These are phyloP conservation scores for Coluber constrictor DNA, from an alignment of 2,797 vertebrate genomes.

Conservation along the genomic window DNA sequence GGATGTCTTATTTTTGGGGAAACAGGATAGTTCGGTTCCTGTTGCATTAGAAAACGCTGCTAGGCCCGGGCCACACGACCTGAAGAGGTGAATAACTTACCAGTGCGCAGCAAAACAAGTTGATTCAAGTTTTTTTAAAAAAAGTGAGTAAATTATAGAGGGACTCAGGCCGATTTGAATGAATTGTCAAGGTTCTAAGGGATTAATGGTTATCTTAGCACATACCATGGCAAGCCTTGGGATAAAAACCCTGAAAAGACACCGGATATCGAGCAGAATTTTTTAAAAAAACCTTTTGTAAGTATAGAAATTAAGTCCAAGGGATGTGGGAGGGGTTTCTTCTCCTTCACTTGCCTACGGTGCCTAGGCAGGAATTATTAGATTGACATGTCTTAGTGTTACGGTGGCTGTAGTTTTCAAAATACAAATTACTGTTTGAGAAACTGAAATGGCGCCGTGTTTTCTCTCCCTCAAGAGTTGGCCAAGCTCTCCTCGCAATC, in stretches of 20 bases:
- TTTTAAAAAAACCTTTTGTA: slow-evolving; percentile 10
- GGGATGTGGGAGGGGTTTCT: not conserved
- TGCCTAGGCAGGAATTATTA: not conserved
- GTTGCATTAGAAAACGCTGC: not conserved
- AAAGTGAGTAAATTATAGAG: slow-evolving; percentile 49
- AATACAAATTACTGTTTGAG: not conserved
- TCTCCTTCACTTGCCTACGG: not conserved
- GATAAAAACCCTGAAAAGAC: slow-evolving; percentile 37
- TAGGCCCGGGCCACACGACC: not conserved
- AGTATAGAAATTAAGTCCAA: slow-evolving; percentile 6
- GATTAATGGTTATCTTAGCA: slow-evolving; percentile 26
- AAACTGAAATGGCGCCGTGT: not conserved
- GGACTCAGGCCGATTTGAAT: slow-evolving; percentile 31
- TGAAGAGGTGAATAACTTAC: not conserved
- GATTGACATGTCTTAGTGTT: not conserved
- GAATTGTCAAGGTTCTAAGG: slow-evolving; percentile 27
- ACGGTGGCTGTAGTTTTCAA: not conserved
- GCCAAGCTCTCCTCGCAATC: not conserved
- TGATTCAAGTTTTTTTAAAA: not conserved
- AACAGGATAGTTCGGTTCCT: not conserved
- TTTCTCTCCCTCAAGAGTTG: not conserved
- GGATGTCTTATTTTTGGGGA: too few species aligned
- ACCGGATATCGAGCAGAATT: slow-evolving; percentile 33
- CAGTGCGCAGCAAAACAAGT: not conserved
- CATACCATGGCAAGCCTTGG: slow-evolving; percentile 44